Evolutionary conservation across 2,113 vertebrate genomes (phyloP).

Genomic region (Xiphophorus couchianus): DNA sequence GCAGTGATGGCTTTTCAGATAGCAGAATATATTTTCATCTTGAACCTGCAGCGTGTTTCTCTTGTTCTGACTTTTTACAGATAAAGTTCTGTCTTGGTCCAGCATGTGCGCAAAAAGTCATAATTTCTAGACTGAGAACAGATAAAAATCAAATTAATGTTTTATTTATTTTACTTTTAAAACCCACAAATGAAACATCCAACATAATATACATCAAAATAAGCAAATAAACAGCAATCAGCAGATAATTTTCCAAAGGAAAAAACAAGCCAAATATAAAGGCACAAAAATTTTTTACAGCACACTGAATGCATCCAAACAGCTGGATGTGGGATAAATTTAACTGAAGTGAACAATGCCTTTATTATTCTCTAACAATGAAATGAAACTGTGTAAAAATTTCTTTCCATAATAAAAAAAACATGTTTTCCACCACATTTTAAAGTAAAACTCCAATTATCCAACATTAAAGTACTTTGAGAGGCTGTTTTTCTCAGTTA

Average conservation of each 20-base stretch:
- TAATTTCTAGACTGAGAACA: neutral
- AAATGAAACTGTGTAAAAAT: conserved; percentile 34
- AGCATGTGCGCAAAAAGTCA: neutral
- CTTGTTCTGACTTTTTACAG: no score
- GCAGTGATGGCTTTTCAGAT: neutral
- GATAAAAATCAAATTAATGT: neutral
- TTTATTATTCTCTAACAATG: neutral
- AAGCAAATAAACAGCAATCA: conserved; percentile 37
- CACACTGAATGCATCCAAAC: conserved; percentile 19
- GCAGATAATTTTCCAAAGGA: conserved; percentile 21
- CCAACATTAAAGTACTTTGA: conserved; percentile 47
- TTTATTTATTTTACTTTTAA: conserved; percentile 55
- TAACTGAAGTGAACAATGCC: neutral
- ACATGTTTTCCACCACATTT: conserved; percentile 19
- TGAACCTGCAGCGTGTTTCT: no score
- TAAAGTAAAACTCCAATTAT: neutral
- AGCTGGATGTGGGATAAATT: neutral
- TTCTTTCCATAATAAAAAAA: conserved; percentile 49
- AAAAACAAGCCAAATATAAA: conserved; percentile 14
- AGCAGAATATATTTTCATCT: neutral
- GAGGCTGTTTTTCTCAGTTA: conserved; percentile 26
- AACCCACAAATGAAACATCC: conserved; percentile 64
- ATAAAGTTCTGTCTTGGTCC: no score
- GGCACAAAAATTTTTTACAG: conserved; percentile 2
- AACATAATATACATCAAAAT: conserved; percentile 35